These are phyloP conservation scores for Scaptomyza graminum DNA, from an alignment of 1,140 invertebrate genomes.

Conservation along the genomic window DNA sequence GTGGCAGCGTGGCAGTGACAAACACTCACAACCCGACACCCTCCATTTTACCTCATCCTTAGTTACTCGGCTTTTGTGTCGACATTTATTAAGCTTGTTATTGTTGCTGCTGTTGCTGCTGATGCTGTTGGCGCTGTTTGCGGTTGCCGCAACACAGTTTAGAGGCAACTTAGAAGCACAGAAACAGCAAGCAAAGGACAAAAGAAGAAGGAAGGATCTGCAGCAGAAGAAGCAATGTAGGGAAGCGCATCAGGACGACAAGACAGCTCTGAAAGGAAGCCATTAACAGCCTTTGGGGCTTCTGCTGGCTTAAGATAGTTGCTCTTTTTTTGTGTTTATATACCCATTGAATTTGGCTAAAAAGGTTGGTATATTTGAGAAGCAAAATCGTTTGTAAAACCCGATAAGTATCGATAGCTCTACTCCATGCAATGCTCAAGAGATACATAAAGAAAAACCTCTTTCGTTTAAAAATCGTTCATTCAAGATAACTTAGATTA, in stretches of 20 bases:
- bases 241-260: slow-evolving; percentile 16
- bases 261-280: slow-evolving; percentile 67
- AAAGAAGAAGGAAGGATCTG: not conserved
- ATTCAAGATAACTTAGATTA: too few species aligned
- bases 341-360: not conserved
- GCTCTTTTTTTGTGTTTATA: slow-evolving; percentile 20
- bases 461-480: too few species aligned
- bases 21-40: not conserved
- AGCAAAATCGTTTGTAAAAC: too few species aligned
- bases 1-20: slow-evolving; percentile 39
- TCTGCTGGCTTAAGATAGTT: slow-evolving; percentile 48
- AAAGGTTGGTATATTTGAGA: not conserved
- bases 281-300: slow-evolving; percentile 70
- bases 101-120: slow-evolving; percentile 46
- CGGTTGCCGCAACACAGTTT: slow-evolving; percentile 73
- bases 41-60: not conserved
- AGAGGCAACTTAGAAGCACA: slow-evolving; percentile 44
- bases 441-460: too few species aligned
- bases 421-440: too few species aligned
- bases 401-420: too few species aligned
- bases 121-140: slow-evolving; percentile 53
- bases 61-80: slow-evolving; percentile 53
- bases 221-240: too few species aligned
- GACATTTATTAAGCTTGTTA: slow-evolving; percentile 78
- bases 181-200: not conserved